Percentiles rank a stretch among this genome's conserved stretches.
These are phyloP conservation scores for Tachysurus vachellii DNA, from an alignment of 2,113 vertebrate species.

Conservation along the genomic window DNA sequence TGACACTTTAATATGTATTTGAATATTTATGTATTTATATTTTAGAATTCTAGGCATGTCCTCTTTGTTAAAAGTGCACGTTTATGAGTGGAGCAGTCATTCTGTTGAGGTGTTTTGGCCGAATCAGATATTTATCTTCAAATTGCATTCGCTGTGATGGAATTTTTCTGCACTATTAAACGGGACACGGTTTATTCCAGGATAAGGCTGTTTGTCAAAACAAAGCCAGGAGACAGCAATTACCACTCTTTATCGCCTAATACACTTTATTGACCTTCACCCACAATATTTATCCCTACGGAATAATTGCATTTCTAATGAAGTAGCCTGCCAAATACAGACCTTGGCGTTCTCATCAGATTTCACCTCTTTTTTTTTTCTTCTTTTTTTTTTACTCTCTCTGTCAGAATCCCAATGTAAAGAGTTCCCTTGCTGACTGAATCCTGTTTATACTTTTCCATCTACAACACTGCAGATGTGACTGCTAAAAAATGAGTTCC, in stretches of 20 bases:
- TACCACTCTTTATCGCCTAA: slow-evolving; percentile 44
- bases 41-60: background rate
- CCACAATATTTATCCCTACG: slow-evolving; percentile 33
- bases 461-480: background rate
- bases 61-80: background rate
- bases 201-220: slow-evolving; percentile 39
- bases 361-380: background rate
- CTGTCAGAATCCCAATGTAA: background rate
- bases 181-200: slow-evolving; percentile 2
- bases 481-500: background rate
- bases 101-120: background rate
- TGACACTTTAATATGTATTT: background rate
- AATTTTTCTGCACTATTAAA: slow-evolving; percentile 46
- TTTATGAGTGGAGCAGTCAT: background rate
- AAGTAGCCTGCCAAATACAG: slow-evolving; percentile 20
- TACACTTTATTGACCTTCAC: slow-evolving; percentile 47
- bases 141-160: slow-evolving; percentile 15
- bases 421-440: background rate
- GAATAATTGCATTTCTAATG: slow-evolving; percentile 51
- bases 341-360: background rate
- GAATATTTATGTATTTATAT: background rate
- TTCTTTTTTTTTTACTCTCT: background rate
- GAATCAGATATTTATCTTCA: background rate
- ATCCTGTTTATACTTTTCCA: background rate
- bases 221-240: slow-evolving; percentile 47